Percentiles rank a stretch among this genome's conserved stretches.
phyloP scores from a whole-genome alignment of 2,888 invertebrate genomes.

The Parasteatoda lunata region DNA sequence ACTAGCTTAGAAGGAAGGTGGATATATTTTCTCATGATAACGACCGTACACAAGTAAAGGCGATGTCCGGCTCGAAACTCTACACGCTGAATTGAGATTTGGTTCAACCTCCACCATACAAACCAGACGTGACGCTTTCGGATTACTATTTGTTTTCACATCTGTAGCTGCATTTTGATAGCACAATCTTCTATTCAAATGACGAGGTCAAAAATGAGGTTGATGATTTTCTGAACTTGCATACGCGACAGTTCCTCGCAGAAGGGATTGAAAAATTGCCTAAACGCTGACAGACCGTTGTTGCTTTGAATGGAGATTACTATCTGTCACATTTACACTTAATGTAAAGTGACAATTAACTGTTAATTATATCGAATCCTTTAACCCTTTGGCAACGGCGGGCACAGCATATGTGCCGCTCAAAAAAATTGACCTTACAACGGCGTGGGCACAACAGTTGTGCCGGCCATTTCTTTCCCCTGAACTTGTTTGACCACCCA shows the following conservation, averaged over 20 bases:
- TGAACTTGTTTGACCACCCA: no score
- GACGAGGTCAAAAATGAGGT: not conserved
- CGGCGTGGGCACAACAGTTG: no score
- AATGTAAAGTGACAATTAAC: no score
- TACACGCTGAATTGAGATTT: slow-evolving; percentile 17
- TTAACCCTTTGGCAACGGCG: no score
- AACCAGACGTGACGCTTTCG: not conserved
- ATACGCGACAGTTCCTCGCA: not conserved
- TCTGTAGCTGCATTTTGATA: not conserved
- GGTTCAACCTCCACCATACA: slow-evolving; percentile 10
- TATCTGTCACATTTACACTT: no score
- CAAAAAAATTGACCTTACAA: no score
- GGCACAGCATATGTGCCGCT: no score
- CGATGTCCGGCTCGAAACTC: not conserved
- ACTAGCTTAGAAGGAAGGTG: not conserved
- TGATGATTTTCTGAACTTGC: slow-evolving; percentile 6
- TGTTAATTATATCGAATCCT: no score
- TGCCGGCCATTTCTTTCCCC: no score
- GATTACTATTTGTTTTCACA: not conserved
- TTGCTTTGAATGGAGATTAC: slow-evolving; percentile 1
- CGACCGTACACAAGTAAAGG: not conserved
- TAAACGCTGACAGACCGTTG: slow-evolving; percentile 6
- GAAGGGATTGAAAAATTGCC: slow-evolving; percentile 16
- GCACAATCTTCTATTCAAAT: not conserved
- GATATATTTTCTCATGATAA: not conserved